Evolutionary conservation across 2,888 invertebrate species (phyloP), one percentile per base, ranked within the genome.

Genomic region (Acheta domesticus): DNA sequence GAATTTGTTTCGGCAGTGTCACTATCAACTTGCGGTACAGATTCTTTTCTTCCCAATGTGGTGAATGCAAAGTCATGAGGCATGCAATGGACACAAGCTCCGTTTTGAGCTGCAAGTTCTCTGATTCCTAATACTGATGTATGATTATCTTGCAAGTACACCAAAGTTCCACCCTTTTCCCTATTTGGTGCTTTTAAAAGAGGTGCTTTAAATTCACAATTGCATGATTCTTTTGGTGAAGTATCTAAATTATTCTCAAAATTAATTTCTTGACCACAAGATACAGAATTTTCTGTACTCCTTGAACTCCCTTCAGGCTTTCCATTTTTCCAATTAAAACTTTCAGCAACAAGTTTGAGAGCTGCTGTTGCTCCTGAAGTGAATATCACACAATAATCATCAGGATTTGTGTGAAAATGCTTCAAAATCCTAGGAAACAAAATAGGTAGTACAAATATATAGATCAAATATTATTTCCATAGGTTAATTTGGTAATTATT

Each of bases 51-150:
- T 16, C 74, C 48, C 36, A 87, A 80, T 80, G 87, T 86, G 78
- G 87, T 84, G 80, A 91, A 86, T 76, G 93, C 89, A 81, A 92
- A 89, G 48, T 90, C 86, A 83, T 90, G 90, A 62, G 89, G 87
- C 74, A 95, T 86, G 81, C 91, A 90, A 81, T 88, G 87, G 21
- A 91, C 86, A 79, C 90, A 86, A 19, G 89, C 89, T 81, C 90
- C 89, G 83, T 87, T 89, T n/a, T 87, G 86, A 81, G 86, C 84
- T 2, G 93, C 93, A 79, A 94, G 85, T 86, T 94, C 94, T 85
- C 98, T 89, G 91, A 98, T 93, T 16, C 99, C 98, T 81, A 98
- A 88, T 0, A 97, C 96, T 1, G 98, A 98, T 0, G 98, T 98
- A 86, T 99, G 99, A 85, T 96, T 98, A 86, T 98, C 97, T 85